Percentiles rank a stretch among this genome's conserved stretches.
These are phyloP conservation scores for Eubasilissa regina DNA, from an alignment of 1,140 invertebrate genomes.

Conservation along the genomic window DNA sequence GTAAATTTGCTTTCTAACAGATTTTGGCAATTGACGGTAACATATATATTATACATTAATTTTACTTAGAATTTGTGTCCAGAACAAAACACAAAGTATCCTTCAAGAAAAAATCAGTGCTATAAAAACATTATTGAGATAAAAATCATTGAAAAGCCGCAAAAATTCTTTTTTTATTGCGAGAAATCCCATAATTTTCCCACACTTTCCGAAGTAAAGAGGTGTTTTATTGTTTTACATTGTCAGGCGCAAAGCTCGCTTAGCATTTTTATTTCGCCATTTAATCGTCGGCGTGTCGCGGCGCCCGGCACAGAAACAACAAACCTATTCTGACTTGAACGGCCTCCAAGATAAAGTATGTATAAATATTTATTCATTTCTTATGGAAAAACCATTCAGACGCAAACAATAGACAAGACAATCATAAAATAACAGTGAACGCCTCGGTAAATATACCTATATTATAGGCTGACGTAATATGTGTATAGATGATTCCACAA, in stretches of 20 bases:
- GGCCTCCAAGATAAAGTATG: neutral
- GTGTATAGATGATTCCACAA: no score
- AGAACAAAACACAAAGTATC: neutral
- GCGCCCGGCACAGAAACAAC: constrained; percentile 28
- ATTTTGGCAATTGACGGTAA: no score
- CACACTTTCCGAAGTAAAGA: constrained; percentile 33
- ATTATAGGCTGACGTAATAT: no score
- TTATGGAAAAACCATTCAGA: constrained; percentile 28
- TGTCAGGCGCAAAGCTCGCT: constrained; percentile 52
- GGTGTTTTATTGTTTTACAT: constrained; percentile 54
- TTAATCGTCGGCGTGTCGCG: constrained; percentile 51
- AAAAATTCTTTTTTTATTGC: constrained; percentile 6
- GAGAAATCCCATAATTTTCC: constrained; percentile 30
- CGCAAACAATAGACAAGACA: neutral
- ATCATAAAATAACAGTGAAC: constrained; percentile 1
- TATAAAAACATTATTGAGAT: constrained; percentile 25
- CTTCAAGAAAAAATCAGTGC: constrained; percentile 23
- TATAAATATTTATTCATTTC: constrained; percentile 43
- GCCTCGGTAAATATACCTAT: neutral
- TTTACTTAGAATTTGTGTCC: no score
- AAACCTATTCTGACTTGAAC: constrained; percentile 7
- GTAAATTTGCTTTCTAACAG: no score
- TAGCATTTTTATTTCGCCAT: constrained; percentile 56
- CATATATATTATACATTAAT: no score
- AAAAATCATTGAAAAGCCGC: constrained; percentile 17